Base-by-base conservation (phyloP, 2,797 vertebrate genomes). In the Bryconaethiops microstoma region DNA sequence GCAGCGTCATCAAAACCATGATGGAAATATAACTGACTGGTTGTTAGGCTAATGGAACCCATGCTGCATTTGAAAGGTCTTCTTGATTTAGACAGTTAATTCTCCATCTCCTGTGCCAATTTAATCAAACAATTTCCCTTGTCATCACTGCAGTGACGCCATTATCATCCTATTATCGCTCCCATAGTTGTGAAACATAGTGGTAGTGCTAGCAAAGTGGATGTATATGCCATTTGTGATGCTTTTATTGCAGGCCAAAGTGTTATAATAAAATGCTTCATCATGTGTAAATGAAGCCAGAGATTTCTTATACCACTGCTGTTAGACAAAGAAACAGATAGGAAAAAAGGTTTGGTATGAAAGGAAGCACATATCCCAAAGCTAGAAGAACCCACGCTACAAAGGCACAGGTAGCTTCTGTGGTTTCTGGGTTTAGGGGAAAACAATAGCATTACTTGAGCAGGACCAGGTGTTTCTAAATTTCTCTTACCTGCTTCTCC, bases 21-120 rank as follows among this genome's bases (percentile, higher is more conserved):
- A 68, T 21, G 13, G 50, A 55, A 16, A 73, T 39, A 21, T 59
- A 74, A 40, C 8, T 5, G 54, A 74, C 35, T 21, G 9, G 63
- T 60, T 69, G 77, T 76, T 78, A 78, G 69, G 68, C 76, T 14
- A 17, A 77, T 80, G 72, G 80, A 86, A 89, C 90, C 88, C 86
- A 88, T 78, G 69, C 40, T 48, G 78, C 52, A 71, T 71, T 71
- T 29, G 4, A 57, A 73, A 35, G 50, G 57, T 55, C 25, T n/a
- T 73, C 70, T 57, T 57, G 55, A 55, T 21, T 29, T 23, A 0
- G 16, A 29, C 16, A 16, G 50, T 55, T 39, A 55, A 17, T 19
- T 29, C 70, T 73, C 50, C 48, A 7, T 73, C 25, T 73, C 70
- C 70, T 73, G 70, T 29, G 10, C 50, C 0, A 21, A 73, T 40